Percentiles rank a stretch among this genome's conserved stretches.
phyloP scores from a whole-genome alignment of 2,113 vertebrate species.

The Synchiropus splendidus region DNA sequence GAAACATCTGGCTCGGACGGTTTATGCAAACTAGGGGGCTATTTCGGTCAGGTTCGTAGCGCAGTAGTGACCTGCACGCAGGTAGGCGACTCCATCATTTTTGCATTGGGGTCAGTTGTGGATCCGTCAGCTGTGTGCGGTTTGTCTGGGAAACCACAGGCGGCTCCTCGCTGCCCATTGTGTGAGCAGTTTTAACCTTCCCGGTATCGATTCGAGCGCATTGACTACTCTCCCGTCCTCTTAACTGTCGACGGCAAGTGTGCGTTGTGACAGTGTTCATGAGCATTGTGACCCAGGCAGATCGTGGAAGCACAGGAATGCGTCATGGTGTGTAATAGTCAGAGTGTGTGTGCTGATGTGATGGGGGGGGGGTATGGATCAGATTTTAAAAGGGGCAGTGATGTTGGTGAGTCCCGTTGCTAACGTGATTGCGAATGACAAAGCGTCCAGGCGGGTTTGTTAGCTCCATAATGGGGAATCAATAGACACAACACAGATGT shows the following conservation, averaged over 20 bases:
- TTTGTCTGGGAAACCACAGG: constrained; percentile 48
- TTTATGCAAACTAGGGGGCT: too few species aligned
- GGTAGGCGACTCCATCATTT: constrained; percentile 54
- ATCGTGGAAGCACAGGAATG: constrained; percentile 33
- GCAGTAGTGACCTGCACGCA: constrained; percentile 11
- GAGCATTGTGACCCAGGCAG: too few species aligned
- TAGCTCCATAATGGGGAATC: constrained; percentile 76
- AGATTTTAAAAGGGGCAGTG: constrained; percentile 54
- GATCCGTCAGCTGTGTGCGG: constrained; percentile 42
- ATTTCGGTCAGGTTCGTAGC: too few species aligned
- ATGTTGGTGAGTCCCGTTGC: constrained; percentile 56
- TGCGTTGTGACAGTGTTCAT: constrained; percentile 10
- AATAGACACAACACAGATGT: constrained; percentile 77
- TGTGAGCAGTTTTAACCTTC: constrained; percentile 67
- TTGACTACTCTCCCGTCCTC: constrained; percentile 46
- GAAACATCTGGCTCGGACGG: too few species aligned
- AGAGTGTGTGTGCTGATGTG: constrained; percentile 17
- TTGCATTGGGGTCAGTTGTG: constrained; percentile 52
- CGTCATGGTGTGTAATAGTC: not conserved
- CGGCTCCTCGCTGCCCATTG: constrained; percentile 55
- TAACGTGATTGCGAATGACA: constrained; percentile 76
- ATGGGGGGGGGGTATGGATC: constrained; percentile 45
- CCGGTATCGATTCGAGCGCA: constrained; percentile 59
- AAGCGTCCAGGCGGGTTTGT: constrained; percentile 74
- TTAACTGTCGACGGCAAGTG: constrained; percentile 14